Evolutionary conservation across 2,888 invertebrate species (phyloP).

Genomic region (Zeuzera pyrina): DNA sequence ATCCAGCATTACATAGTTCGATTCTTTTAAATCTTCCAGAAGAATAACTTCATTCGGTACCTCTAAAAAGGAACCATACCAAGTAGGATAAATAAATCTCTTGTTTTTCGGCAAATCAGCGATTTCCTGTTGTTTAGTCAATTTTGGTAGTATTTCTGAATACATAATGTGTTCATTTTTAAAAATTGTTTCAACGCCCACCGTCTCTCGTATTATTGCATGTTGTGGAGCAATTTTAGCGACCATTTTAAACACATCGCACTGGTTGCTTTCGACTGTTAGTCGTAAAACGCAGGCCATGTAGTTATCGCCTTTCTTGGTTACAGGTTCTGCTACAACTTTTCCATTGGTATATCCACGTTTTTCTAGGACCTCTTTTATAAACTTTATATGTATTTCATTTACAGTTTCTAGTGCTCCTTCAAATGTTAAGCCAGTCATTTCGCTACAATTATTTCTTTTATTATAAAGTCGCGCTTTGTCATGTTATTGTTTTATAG

Average conservation of each 20-base stretch:
- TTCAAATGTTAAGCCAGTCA: not conserved
- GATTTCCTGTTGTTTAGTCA: constrained; percentile 25
- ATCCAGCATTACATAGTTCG: constrained; percentile 2
- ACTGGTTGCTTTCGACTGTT: constrained; percentile 17
- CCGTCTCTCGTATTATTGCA: constrained; percentile 16
- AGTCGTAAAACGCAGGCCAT: constrained; percentile 10
- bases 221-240: constrained; percentile 31
- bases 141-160: constrained; percentile 27
- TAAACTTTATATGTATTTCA: constrained; percentile 5
- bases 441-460: no score
- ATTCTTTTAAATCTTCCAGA: constrained; percentile 5
- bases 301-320: constrained; percentile 16
- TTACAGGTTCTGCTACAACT: constrained; percentile 13
- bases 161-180: constrained; percentile 33
- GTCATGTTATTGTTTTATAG: no score
- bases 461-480: no score
- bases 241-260: constrained; percentile 26
- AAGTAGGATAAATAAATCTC: constrained; percentile 24
- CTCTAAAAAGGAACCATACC: constrained; percentile 23
- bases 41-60: constrained; percentile 4
- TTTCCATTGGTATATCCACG: constrained; percentile 9
- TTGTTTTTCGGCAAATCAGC: constrained; percentile 26
- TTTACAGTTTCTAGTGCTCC: constrained; percentile 1
- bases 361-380: constrained; percentile 8
- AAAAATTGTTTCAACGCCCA: constrained; percentile 19